Evolutionary conservation across 2,113 vertebrate species (phyloP), one percentile per base, ranked within the genome.

Genomic region (Ciconia boyciana): DNA sequence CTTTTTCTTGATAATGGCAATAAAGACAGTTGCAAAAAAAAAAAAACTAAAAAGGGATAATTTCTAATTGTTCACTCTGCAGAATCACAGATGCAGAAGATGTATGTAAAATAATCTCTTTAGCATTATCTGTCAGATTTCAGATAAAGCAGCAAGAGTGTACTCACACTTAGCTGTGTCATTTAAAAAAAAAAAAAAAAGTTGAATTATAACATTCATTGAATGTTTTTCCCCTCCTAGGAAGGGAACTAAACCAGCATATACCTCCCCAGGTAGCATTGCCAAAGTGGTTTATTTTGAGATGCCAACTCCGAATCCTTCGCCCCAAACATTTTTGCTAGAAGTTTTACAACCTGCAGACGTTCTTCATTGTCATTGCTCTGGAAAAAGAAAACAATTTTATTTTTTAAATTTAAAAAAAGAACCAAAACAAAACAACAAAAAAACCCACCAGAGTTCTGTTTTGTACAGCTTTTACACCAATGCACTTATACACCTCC

Each of bases 361-460:
- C 99, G 98, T 95, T 99, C 99, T n/a, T 99, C 99, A 82, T 99
- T 99, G 97, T 99, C 99, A 94, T 99, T 99, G 95, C 99, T 99
- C 99, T 99, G 97, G 43, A 98, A 97, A 89, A 93, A 3, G 7
- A 96, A 94, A 10, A 97, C 4, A 54, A 39, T 34, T 87, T 36
- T n/a, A 31, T 57, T 34, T 75, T 61, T 25, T 1, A 36, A n/a
- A n/a, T 55, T 61, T 25, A 34, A 72, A 75, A 62, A 4, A 14
- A 12, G 18, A n/a, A 39, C 17, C 20, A 14, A 16, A 32, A 34
- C 44, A 46, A 46, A 32, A 12, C 11, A 29, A 62, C 43, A 70
- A n/a, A 6, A 13, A 57, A 57, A 17, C 7, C 21, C 9, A 9
- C 48, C 18, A 22, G 28, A 60, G 4, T 32, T 64, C 9, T 34